A percentile compares a stretch with the other conserved stretches of the same genome.
phyloP scores from a whole-genome alignment of 1,140 invertebrate genomes.

The Megalonaias nervosa region DNA sequence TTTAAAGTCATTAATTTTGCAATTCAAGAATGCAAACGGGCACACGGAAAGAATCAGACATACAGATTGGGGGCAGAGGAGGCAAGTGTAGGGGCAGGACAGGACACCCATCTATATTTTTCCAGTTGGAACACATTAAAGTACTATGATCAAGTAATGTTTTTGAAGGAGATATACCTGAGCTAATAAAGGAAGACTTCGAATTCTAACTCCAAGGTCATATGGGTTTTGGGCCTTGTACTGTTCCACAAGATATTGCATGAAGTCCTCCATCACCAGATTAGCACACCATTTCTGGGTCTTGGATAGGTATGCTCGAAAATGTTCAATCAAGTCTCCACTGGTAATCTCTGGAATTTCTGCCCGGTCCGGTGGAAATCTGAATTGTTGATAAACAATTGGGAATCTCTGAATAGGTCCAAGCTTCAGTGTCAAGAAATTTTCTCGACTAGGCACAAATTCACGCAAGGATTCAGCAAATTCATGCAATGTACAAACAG shows the following conservation, averaged over 20 bases:
- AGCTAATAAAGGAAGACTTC: conserved; percentile 62
- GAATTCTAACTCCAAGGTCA: conserved; percentile 64
- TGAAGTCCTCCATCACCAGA: conserved; percentile 59
- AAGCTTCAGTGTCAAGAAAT: conserved; percentile 58
- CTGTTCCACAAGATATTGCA: conserved; percentile 58
- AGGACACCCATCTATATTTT: too few species aligned
- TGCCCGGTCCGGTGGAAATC: conserved; percentile 56
- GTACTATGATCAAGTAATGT: too few species aligned
- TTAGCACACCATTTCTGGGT: conserved; percentile 58
- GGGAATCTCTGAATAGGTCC: conserved; percentile 65
- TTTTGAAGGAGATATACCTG: conserved; percentile 40
- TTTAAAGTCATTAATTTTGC: too few species aligned
- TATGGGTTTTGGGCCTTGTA: conserved; percentile 54
- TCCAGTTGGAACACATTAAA: too few species aligned
- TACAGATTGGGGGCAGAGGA: too few species aligned
- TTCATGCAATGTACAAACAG: conserved; percentile 64
- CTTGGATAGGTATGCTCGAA: conserved; percentile 54
- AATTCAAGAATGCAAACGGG: too few species aligned
- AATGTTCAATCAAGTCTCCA: conserved; percentile 60
- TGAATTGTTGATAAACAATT: conserved; percentile 62
- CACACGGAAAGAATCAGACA: too few species aligned
- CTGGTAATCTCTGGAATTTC: conserved; percentile 63
- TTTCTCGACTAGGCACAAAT: conserved; percentile 48
- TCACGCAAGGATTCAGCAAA: conserved; percentile 51
- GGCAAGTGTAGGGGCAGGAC: too few species aligned